These are phyloP conservation scores for Neopipo cinnamomea DNA, from an alignment of 2,113 vertebrate species.

Conservation along the genomic window DNA sequence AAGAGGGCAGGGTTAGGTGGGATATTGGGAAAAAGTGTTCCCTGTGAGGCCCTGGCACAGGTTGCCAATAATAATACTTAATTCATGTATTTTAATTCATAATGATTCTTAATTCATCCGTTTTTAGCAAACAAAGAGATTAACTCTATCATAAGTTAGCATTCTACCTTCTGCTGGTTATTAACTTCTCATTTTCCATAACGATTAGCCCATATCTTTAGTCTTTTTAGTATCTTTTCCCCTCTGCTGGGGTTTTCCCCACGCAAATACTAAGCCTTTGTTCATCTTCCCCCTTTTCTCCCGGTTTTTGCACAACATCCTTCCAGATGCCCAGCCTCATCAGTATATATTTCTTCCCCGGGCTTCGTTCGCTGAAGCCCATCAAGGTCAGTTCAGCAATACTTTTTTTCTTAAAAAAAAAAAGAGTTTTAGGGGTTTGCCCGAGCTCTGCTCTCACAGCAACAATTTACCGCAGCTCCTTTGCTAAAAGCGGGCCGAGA, in stretches of 20 bases:
- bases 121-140: neutral
- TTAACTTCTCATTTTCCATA: neutral
- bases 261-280: neutral
- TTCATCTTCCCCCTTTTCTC: neutral
- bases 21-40: neutral
- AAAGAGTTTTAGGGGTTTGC: no score
- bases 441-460: neutral
- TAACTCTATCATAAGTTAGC: neutral
- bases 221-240: neutral
- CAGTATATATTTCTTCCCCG: neutral
- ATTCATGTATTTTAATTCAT: no score
- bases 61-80: neutral
- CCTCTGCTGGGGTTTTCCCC: neutral
- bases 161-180: neutral
- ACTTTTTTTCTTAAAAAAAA: no score
- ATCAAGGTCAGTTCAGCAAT: neutral
- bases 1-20: neutral
- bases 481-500: neutral
- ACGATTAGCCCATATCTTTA: neutral
- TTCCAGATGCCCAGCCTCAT: neutral
- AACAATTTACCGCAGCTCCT: neutral
- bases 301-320: neutral
- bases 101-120: no score
- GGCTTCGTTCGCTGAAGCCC: neutral
- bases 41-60: neutral